phyloP scores from a whole-genome alignment of 2,797 vertebrate genomes.

The Channa striata region DNA sequence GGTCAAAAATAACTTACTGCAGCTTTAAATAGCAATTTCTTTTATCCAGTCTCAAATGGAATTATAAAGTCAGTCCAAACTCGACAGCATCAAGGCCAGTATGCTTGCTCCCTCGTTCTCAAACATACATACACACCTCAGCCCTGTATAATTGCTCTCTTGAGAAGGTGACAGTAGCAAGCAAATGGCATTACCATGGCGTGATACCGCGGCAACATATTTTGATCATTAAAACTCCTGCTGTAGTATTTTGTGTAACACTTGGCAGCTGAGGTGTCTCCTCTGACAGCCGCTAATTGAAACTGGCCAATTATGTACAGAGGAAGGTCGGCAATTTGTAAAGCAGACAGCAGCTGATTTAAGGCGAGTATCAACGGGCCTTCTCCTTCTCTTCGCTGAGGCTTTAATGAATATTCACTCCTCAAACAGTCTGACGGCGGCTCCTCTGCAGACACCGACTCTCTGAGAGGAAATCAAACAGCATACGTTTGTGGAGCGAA shows the following conservation, averaged over 20 bases:
- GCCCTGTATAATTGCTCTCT: slow-evolving; percentile 64
- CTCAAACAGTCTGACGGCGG: slow-evolving; percentile 41
- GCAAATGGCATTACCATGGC: slow-evolving; percentile 46
- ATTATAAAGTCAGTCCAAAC: slow-evolving; percentile 32
- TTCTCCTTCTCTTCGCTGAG: slow-evolving; percentile 25
- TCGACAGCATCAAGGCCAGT: not conserved
- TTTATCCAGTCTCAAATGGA: slow-evolving; percentile 8
- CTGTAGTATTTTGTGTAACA: slow-evolving; percentile 55
- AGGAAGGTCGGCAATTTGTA: slow-evolving; percentile 69
- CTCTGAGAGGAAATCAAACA: slow-evolving; percentile 36
- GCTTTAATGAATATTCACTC: slow-evolving; percentile 70
- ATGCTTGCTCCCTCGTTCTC: not conserved
- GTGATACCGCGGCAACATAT: slow-evolving; percentile 53
- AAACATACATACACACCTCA: slow-evolving; percentile 5
- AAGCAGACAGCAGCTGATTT: slow-evolving; percentile 69
- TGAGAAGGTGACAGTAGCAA: slow-evolving; percentile 61
- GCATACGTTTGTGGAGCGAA: slow-evolving; percentile 31
- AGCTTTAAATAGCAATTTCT: no score
- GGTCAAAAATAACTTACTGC: no score
- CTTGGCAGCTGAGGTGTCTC: slow-evolving; percentile 42
- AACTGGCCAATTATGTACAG: slow-evolving; percentile 75
- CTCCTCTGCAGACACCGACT: slow-evolving; percentile 18
- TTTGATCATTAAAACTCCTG: slow-evolving; percentile 72
- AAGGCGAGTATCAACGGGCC: slow-evolving; percentile 49
- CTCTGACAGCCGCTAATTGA: slow-evolving; percentile 78